phyloP scores from a whole-genome alignment of 2,888 invertebrate genomes.

The Athrips mouffetella region DNA sequence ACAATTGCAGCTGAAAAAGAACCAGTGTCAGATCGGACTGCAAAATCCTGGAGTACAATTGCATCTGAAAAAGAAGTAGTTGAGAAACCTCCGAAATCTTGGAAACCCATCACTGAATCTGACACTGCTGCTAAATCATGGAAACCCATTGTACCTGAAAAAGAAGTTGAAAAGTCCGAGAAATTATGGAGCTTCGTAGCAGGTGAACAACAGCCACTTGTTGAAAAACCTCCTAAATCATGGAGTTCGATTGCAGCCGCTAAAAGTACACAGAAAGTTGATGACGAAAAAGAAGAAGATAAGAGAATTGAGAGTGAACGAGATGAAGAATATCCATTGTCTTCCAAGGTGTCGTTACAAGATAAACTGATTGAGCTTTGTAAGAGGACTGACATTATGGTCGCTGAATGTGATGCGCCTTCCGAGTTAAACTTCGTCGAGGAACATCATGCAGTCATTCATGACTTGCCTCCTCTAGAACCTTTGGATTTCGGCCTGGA shows the following conservation, averaged over 20 bases:
- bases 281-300: constrained; percentile 25
- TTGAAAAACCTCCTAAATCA: constrained; percentile 51
- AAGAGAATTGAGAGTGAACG: constrained; percentile 25
- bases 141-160: constrained; percentile 45
- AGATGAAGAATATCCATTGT: constrained; percentile 34
- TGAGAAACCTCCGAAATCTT: constrained; percentile 2
- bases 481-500: constrained; percentile 64
- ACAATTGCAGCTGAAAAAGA: constrained; percentile 37
- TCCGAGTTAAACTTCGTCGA: constrained; percentile 66
- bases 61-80: constrained; percentile 43
- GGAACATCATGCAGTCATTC: constrained; percentile 61
- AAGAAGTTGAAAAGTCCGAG: constrained; percentile 16
- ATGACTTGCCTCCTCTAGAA: constrained; percentile 61
- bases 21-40: constrained; percentile 41
- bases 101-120: constrained; percentile 22
- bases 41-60: constrained; percentile 65
- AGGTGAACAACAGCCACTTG: neutral
- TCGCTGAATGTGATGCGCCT: constrained; percentile 69
- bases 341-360: constrained; percentile 52
- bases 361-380: constrained; percentile 66
- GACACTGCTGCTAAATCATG: constrained; percentile 34
- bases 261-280: constrained; percentile 41
- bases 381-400: constrained; percentile 69
- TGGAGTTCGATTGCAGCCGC: constrained; percentile 76
- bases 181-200: neutral